Percentiles rank a stretch among this genome's conserved stretches.
These are phyloP conservation scores for Chloroceryle amazona DNA, from an alignment of 2,797 vertebrate species.

Conservation along the genomic window DNA sequence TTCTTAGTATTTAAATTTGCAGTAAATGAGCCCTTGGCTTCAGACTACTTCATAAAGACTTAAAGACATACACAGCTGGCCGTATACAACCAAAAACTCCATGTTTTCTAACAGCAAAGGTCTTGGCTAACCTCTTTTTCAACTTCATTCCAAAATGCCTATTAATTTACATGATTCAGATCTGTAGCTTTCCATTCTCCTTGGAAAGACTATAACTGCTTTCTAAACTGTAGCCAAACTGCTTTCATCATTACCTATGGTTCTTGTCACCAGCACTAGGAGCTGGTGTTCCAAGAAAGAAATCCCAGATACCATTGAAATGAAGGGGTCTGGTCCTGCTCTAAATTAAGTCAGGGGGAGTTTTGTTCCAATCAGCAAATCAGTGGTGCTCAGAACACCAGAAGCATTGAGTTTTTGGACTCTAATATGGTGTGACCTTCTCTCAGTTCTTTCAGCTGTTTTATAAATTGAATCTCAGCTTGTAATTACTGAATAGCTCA, in stretches of 20 bases:
- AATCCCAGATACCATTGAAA: background rate
- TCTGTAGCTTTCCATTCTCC: slow-evolving; percentile 7
- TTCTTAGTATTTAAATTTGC: background rate
- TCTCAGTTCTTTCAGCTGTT: slow-evolving; percentile 20
- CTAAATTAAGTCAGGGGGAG: background rate
- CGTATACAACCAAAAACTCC: background rate
- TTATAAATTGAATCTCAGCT: slow-evolving; percentile 18
- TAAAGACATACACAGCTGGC: background rate
- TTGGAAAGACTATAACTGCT: slow-evolving; percentile 15
- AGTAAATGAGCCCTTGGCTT: slow-evolving; percentile 23
- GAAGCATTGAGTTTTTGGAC: background rate
- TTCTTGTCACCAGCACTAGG: background rate
- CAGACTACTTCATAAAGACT: background rate
- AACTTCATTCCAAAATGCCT: slow-evolving; percentile 21
- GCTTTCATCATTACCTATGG: background rate
- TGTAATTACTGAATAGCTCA: slow-evolving; percentile 7
- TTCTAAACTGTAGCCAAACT: background rate
- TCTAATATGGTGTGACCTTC: background rate
- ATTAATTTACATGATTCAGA: slow-evolving; percentile 17
- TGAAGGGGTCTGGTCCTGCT: background rate
- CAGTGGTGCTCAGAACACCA: background rate
- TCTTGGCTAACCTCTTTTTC: slow-evolving; percentile 53
- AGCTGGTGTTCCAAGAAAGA: background rate
- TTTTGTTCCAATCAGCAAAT: background rate
- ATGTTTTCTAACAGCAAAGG: slow-evolving; percentile 1